Evolutionary conservation across 2,888 invertebrate genomes (phyloP).

Genomic region (Eupithecia abbreviata): DNA sequence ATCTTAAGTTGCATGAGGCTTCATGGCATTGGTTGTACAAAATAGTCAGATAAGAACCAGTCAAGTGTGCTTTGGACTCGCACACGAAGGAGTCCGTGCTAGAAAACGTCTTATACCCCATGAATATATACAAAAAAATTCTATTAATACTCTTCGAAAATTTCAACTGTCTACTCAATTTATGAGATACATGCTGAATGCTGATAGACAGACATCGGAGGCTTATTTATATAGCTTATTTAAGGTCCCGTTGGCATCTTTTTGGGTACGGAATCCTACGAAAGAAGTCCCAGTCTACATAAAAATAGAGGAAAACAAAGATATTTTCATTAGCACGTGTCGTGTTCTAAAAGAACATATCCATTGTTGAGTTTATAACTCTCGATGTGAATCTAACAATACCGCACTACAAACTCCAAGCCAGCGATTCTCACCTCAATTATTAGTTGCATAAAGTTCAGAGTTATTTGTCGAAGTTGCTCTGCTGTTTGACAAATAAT

Average conservation of each 20-base stretch:
- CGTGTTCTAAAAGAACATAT: not conserved
- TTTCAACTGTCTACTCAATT: not conserved
- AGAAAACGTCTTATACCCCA: too few relatives aligned
- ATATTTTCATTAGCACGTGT: not conserved
- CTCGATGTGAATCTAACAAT: not conserved
- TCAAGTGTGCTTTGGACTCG: not conserved
- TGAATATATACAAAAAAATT: too few relatives aligned
- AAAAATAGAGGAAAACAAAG: not conserved
- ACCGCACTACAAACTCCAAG: not conserved
- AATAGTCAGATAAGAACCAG: not conserved
- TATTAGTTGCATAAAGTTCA: conserved; percentile 16
- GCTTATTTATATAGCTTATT: not conserved
- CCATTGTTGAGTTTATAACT: not conserved
- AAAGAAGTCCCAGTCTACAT: not conserved
- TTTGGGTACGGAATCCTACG: not conserved
- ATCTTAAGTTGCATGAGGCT: not conserved
- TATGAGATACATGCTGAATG: not conserved
- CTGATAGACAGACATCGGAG: not conserved
- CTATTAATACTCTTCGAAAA: too few relatives aligned
- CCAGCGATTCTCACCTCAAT: conserved; percentile 11
- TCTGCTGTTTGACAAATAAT: conserved; percentile 18
- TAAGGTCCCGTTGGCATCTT: not conserved
- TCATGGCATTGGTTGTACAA: not conserved
- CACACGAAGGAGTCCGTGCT: too few relatives aligned
- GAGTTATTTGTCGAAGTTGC: conserved; percentile 23